Conservation (phyloP, 2,113 vertebrate species). For the Paedocypris sp. region DNA sequence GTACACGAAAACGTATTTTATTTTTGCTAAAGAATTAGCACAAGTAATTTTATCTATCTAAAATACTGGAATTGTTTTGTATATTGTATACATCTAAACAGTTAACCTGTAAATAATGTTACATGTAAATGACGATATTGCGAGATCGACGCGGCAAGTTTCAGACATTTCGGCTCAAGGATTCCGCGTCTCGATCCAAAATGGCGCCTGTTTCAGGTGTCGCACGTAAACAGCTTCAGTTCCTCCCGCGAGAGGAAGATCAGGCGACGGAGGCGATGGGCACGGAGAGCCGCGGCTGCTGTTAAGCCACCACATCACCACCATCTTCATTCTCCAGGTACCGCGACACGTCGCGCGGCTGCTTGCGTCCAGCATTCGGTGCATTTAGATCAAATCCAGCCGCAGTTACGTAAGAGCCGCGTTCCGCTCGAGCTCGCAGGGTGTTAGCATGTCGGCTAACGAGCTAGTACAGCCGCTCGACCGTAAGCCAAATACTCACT, state of each 20-base stretch:
- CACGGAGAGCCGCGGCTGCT: neutral
- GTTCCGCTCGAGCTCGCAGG: neutral
- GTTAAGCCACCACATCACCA: slow-evolving; percentile 8
- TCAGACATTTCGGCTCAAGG: slow-evolving; percentile 8
- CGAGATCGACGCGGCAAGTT: no score
- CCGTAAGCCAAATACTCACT: neutral
- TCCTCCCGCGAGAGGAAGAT: slow-evolving; percentile 30
- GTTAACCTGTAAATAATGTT: neutral
- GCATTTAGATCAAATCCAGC: no score
- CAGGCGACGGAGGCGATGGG: slow-evolving; percentile 11
- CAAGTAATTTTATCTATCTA: no score
- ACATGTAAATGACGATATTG: neutral
- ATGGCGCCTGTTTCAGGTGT: slow-evolving; percentile 28
- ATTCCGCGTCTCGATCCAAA: slow-evolving; percentile 19
- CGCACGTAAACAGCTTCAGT: slow-evolving; percentile 24
- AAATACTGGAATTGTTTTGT: no score
- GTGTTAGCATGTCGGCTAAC: slow-evolving; percentile 8
- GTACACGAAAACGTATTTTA: no score
- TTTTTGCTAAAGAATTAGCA: no score
- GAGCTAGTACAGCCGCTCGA: neutral
- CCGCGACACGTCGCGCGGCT: no score
- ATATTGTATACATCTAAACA: no score
- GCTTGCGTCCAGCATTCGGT: no score
- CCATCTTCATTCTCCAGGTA: no score
- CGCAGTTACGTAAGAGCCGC: no score